Conservation (phyloP, 1,140 invertebrate genomes). For the Hermatobates lingyangjiaoensis region DNA sequence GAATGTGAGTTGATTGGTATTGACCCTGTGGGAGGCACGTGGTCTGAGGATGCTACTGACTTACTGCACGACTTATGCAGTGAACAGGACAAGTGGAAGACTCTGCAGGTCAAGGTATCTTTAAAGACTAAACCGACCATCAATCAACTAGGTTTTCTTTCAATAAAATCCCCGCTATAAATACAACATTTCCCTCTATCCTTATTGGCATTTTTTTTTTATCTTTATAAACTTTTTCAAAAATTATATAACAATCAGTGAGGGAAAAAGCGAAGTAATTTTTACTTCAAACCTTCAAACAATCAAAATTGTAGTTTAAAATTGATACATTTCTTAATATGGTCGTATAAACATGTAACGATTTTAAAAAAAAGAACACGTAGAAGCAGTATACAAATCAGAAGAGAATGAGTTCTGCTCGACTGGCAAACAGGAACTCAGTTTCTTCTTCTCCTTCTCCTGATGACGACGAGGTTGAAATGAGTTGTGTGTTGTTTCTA, state of each 20-base stretch:
- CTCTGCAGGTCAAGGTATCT: neutral
- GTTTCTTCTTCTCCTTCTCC: too few relatives aligned
- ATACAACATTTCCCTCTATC: neutral
- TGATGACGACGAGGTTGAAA: too few relatives aligned
- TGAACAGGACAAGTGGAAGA: neutral
- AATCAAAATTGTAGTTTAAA: too few relatives aligned
- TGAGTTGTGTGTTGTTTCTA: too few relatives aligned
- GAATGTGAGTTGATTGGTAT: conserved; percentile 4
- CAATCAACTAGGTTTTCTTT: neutral
- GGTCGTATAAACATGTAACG: too few relatives aligned
- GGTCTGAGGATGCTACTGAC: neutral
- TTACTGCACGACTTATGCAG: neutral
- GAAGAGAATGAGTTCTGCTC: too few relatives aligned
- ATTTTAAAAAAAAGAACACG: too few relatives aligned
- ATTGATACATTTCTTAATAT: too few relatives aligned
- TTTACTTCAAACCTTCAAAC: too few relatives aligned
- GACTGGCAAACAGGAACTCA: too few relatives aligned
- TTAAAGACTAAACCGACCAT: neutral
- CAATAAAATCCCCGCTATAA: neutral
- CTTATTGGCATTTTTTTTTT: neutral
- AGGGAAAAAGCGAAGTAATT: too few relatives aligned
- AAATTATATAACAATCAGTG: neutral
- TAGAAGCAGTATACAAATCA: too few relatives aligned
- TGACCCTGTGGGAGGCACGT: neutral
- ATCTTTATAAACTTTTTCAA: neutral